Evolutionary conservation across 2,888 invertebrate species (phyloP), one percentile per base, ranked within the genome.

Genomic region (Melipona bicolor): DNA sequence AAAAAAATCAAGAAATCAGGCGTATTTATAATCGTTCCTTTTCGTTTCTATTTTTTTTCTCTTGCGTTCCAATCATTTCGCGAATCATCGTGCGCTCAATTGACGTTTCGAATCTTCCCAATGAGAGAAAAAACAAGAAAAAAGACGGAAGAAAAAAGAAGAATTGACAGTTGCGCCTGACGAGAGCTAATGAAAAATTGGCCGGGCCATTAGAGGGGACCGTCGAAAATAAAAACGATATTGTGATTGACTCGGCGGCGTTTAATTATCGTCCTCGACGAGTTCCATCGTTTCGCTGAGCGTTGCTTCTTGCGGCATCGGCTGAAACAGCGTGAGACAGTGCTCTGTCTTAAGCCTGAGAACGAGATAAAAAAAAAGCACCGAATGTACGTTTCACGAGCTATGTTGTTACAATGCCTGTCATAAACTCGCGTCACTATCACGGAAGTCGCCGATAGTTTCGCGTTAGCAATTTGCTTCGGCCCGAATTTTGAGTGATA

Each of bases 401-500:
- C n/a, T 19, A 72, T 73, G 88, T 89, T 81, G 87, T 83, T 85
- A 78, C 64, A 72, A 36, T 62, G 74, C 50, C 67, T 77, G 73
- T 32, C 32, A 32, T 87, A 89, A 87, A 88, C 80, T 77, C 69
- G 32, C 75, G 82, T 80, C 88, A n/a, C n/a, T n/a, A n/a, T n/a
- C n/a, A 79, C 86, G 89, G 87, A 86, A 89, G 75, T 81, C 86
- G 54, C 70, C 69, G 54, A 49, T 79, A 24, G 72, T 78, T 85
- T 81, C 68, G 24, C 17, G 71, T 65, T 36, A 9, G 73, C 43
- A 73, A 83, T 79, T 85, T 79, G 71, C 43, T 11, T 43, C 2
- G 52, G 71, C 67, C 62, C 81, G 81, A 81, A 85, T 87, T 87
- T 81, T 81, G 80, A 88, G 87, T 81, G 83, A 83, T 86, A 81